Base-by-base conservation (phyloP, 2,888 invertebrate species). In the Pseudolycoriella hygida region DNA sequence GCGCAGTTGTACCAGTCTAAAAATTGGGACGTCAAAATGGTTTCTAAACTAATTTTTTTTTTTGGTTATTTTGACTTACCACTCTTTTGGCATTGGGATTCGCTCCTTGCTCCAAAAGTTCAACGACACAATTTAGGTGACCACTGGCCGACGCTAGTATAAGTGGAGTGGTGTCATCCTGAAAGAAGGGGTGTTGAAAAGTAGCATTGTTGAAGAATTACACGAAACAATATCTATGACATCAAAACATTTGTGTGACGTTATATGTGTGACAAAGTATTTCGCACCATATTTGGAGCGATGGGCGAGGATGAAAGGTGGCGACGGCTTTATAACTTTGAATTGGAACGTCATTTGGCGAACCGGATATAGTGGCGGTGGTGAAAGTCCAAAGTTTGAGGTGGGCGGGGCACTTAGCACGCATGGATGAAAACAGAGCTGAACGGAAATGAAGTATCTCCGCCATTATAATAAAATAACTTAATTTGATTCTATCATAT, bases 111-210 rank as follows among this genome's bases (percentile, higher is more conserved):
- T 84, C 82, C 51, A 93, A 67, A 49, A 94, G 69, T 63, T 92
- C 88, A 46, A 75, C 67, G 20, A 90, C 89, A 66, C 90, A 90
- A 43, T 85, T 81, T 52, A 80, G 71, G 67, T 92, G 88, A 2
- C 90, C 90, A 65, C 89, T 87, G 44, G 92, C 90, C 2, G 90
- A 80, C 2, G 93, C 83, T 57, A 94, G 71, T 60, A 93, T 90
- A 53, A 93, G 71, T 3, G 93, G 92, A 4, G 93, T 92, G 25
- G 93, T 93, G 40, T 89, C 90, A 62, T 93, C 92, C 93, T 93
- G 68, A n/a, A n/a, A n/a, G n/a, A n/a, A n/a, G n/a, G 64, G 60
- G 11, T 34, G 8, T 25, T 25, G 25, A 25, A 14, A 14, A n/a
- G n/a, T 31, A 8, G 31, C 15, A 17, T 39, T 3, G n/a, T 39